Evolutionary conservation across 2,888 invertebrate species (phyloP).

Genomic region (Lasioglossum lativentre): DNA sequence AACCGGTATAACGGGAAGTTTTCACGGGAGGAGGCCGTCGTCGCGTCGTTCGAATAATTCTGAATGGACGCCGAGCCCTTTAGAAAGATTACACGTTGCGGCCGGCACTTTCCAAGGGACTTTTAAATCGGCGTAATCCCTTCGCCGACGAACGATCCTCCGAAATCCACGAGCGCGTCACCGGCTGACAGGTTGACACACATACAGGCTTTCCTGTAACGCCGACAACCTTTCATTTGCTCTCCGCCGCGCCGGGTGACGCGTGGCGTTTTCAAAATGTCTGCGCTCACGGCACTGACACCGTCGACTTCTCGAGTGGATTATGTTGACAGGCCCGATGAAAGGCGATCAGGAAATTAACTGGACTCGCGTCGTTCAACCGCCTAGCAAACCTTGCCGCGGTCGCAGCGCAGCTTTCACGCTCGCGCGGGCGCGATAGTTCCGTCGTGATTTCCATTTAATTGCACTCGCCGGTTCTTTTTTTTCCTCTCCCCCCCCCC

Average conservation of each 20-base stretch:
- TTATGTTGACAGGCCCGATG: conserved; percentile 63
- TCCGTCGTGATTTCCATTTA: conserved; percentile 45
- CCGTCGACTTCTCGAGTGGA: conserved; percentile 61
- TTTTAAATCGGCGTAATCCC: conserved; percentile 27
- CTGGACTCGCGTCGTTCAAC: conserved; percentile 62
- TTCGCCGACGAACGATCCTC: conserved; percentile 8
- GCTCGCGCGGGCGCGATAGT: no score
- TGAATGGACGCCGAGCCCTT: background rate
- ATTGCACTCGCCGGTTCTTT: conserved; percentile 13
- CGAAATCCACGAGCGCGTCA: conserved; percentile 41
- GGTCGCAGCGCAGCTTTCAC: conserved; percentile 15
- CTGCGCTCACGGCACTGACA: conserved; percentile 41
- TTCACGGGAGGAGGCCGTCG: background rate
- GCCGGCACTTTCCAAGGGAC: background rate
- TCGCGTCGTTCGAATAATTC: background rate
- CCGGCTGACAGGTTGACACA: conserved; percentile 60
- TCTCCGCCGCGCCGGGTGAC: conserved; percentile 47
- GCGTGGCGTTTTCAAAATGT: conserved; percentile 66
- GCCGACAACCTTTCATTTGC: conserved; percentile 61
- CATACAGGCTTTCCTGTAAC: conserved; percentile 48
- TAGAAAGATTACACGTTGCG: background rate
- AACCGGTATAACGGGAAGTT: background rate
- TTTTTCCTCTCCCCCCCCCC: no score
- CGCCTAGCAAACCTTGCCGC: conserved; percentile 45
- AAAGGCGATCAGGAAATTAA: conserved; percentile 74